Evolutionary conservation across 2,113 vertebrate genomes (phyloP), one percentile per base, ranked within the genome.

Genomic region (Taurulus bubalis): DNA sequence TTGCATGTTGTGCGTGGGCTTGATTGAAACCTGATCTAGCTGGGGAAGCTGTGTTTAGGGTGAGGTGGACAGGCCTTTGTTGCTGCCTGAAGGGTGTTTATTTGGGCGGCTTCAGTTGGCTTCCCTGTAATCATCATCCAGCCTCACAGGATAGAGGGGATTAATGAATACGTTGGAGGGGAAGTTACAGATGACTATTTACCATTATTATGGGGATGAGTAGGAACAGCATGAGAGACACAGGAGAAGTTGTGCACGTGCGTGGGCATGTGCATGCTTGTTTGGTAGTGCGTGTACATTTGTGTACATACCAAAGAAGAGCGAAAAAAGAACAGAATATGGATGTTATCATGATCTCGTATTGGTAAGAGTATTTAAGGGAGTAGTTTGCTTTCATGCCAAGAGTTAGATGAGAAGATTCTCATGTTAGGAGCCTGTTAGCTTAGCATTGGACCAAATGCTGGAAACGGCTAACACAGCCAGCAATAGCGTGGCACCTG

Each of bases 111-210:
- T 90, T 93, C 90, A 90, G 78, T 91, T 87, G 89, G 88, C 92
- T 93, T 91, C 93, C 90, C 90, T 94, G 88, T 94, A 94, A 94
- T 95, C 93, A 94, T 91, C 86, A 85, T 89, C 85, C 91, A 90
- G 87, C 88, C 90, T 85, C 88, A 93, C 90, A 93, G 92, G 93
- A 93, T 93, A 89, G 90, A 90, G 68, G 79, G 90, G 91, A 95
- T 94, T 93, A 94, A 92, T 90, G 91, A 93, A 91, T 89, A 93
- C 82, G 87, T 89, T 92, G 87, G 90, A 92, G 90, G 84, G 92
- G 93, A 94, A 94, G 93, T 93, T 87, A 78, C 90, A 92, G 92
- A 94, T 94, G 89, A 93, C 90, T 94, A 84, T 94, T 94, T 93
- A 93, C 90, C 79, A 90, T 93, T 92, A 88, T 88, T 89, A 79